These are phyloP conservation scores for Galeopterus variegatus DNA, from an alignment of 2,113 vertebrate species.

Conservation along the genomic window DNA sequence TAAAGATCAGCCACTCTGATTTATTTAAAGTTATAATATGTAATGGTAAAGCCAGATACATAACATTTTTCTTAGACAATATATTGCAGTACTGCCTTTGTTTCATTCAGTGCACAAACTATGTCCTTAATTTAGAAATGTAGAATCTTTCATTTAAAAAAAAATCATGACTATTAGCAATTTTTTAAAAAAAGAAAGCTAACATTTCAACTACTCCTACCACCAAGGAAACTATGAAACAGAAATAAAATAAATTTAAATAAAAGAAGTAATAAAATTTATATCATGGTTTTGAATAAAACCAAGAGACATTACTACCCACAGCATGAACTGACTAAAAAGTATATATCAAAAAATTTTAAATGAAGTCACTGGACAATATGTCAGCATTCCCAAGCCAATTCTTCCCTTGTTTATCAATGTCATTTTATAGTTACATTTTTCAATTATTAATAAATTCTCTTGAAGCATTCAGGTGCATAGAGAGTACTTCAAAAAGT, in stretches of 20 bases:
- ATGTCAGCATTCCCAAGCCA: not conserved
- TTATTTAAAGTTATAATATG: not conserved
- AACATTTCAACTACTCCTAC: constrained; percentile 21
- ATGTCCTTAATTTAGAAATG: not conserved
- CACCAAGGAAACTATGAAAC: constrained; percentile 23
- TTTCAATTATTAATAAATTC: constrained; percentile 35
- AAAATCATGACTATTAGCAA: not conserved
- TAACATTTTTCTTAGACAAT: not conserved
- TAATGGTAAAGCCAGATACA: not conserved
- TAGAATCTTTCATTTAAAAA: constrained; percentile 13
- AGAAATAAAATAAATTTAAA: constrained; percentile 44
- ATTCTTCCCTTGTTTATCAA: not conserved
- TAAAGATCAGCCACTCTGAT: not conserved
- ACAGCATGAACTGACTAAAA: not conserved
- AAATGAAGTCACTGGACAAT: not conserved
- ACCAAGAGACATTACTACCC: not conserved
- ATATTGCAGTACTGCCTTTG: not conserved
- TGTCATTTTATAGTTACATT: not conserved
- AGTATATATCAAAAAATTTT: not conserved
- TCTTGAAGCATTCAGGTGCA: not conserved
- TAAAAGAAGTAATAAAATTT: constrained; percentile 18
- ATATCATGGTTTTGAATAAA: not conserved
- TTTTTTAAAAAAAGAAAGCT: not conserved
- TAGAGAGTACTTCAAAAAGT: too few species aligned
- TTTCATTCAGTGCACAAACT: not conserved